A percentile compares a stretch with the other conserved stretches of the same genome.
These are phyloP conservation scores for Acromyrmex charruanus DNA, from an alignment of 1,140 invertebrate species.

Conservation along the genomic window DNA sequence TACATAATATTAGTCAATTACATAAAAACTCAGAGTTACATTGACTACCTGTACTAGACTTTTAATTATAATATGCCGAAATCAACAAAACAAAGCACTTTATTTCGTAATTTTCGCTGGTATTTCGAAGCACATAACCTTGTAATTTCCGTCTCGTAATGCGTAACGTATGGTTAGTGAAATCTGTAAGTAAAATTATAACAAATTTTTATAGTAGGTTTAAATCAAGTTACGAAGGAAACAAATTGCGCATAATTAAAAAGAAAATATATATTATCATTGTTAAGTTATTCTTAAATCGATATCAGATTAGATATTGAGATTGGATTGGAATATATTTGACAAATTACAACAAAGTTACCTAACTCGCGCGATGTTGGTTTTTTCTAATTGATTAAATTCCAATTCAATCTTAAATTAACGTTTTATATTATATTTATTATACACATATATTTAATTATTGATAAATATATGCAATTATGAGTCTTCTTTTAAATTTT, in stretches of 20 bases:
- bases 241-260: neutral
- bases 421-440: no score
- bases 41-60: neutral
- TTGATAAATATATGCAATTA: neutral
- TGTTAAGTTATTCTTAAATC: neutral
- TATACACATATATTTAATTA: neutral
- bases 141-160: constrained; percentile 83
- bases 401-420: no score
- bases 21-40: neutral
- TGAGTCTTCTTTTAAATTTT: neutral
- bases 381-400: no score
- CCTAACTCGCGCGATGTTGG: no score
- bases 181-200: constrained; percentile 80
- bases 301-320: no score
- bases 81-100: neutral
- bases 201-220: constrained; percentile 18
- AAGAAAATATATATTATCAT: neutral
- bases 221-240: constrained; percentile 40
- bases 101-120: constrained; percentile 87
- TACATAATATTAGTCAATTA: constrained; percentile 11
- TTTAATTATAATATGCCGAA: constrained; percentile 36
- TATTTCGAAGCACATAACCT: constrained; percentile 89
- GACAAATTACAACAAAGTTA: no score
- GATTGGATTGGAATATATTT: no score
- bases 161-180: constrained; percentile 89